Percentiles rank a stretch among this genome's conserved stretches.
Conservation (phyloP, 2,797 vertebrate genomes). For the Gymnothorax javanicus region DNA sequence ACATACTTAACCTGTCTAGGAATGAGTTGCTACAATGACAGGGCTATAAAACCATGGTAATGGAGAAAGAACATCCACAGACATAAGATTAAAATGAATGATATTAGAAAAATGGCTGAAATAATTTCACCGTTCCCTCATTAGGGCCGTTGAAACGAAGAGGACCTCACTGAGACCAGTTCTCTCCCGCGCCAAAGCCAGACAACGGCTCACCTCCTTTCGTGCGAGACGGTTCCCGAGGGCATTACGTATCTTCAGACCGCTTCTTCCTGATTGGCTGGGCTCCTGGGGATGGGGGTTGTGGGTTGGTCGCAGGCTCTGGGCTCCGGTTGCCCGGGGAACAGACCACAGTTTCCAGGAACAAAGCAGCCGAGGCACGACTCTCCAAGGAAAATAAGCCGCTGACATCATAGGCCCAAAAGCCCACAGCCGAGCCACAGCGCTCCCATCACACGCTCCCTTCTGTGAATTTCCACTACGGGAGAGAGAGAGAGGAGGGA, state of each 20-base stretch:
- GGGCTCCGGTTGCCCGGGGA: constrained; percentile 69
- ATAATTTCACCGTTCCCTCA: not conserved
- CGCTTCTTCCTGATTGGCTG: constrained; percentile 55
- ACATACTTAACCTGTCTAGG: not conserved
- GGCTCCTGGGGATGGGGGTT: constrained; percentile 50
- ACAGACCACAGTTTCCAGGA: constrained; percentile 80
- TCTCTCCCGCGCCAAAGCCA: not conserved
- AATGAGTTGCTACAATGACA: not conserved
- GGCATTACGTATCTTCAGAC: constrained; percentile 45
- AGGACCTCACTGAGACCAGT: not conserved
- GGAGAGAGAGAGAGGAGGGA: constrained; percentile 55
- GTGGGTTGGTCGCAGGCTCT: constrained; percentile 57
- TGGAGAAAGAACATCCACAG: not conserved
- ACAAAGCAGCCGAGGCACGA: constrained; percentile 81
- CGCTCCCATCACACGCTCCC: constrained; percentile 77
- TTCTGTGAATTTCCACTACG: constrained; percentile 83
- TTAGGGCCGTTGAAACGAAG: not conserved
- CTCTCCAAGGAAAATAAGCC: constrained; percentile 82
- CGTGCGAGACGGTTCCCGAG: not conserved
- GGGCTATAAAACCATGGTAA: not conserved
- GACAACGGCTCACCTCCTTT: not conserved
- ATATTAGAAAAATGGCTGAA: not conserved
- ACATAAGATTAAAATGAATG: not conserved
- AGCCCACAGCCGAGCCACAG: constrained; percentile 78
- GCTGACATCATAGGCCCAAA: constrained; percentile 85